Conservation (phyloP, 2,797 vertebrate genomes). For the Sebastes cheni region DNA sequence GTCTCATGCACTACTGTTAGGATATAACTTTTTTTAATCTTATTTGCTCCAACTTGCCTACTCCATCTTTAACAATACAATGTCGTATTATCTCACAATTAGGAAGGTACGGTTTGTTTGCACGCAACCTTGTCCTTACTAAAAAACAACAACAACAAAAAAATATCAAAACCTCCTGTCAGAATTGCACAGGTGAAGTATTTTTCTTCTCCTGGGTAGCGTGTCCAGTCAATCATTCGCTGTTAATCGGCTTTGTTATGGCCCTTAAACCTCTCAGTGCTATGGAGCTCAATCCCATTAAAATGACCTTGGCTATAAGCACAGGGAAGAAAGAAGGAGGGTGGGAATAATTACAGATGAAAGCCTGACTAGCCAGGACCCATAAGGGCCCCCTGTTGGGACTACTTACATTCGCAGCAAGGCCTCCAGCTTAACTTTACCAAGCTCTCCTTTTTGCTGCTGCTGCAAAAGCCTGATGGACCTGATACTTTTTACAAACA, state of each 20-base stretch:
- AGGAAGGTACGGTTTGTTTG: neutral
- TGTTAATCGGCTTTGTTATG: conserved; percentile 84
- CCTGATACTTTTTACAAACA: neutral
- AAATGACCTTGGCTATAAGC: conserved; percentile 80
- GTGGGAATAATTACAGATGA: conserved; percentile 71
- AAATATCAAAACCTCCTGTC: neutral
- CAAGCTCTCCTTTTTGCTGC: conserved; percentile 23
- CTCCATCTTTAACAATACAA: too few species aligned
- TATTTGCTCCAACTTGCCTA: too few species aligned
- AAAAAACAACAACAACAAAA: neutral
- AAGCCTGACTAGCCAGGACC: conserved; percentile 57
- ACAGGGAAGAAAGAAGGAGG: conserved; percentile 53
- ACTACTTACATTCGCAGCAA: conserved; percentile 51
- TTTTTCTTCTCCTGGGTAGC: neutral
- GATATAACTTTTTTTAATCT: too few species aligned
- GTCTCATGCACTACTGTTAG: too few species aligned
- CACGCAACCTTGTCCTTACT: neutral
- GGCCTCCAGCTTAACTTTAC: conserved; percentile 41
- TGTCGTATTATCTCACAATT: neutral
- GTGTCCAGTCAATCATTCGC: conserved; percentile 68
- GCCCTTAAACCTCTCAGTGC: conserved; percentile 76
- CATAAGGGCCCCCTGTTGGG: conserved; percentile 52
- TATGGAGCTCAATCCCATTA: conserved; percentile 81
- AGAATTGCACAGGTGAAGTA: neutral
- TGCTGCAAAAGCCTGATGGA: neutral